Percentiles rank a stretch among this genome's conserved stretches.
Conservation (phyloP, 2,113 vertebrate species). For the Cynopterus brachyotis region DNA sequence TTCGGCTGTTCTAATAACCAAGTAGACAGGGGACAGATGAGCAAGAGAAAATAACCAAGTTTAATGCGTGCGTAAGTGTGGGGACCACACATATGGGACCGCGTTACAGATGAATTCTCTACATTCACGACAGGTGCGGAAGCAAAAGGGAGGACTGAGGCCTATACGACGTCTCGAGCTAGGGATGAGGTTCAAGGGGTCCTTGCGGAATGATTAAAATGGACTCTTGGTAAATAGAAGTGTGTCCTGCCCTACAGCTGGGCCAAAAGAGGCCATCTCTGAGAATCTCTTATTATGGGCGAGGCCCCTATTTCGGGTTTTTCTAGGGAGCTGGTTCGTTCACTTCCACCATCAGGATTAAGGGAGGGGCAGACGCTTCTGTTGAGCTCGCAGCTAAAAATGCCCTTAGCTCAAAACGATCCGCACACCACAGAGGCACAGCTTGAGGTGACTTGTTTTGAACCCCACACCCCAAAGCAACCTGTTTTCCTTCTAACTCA, state of each 20-base stretch:
- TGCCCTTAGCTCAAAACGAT: neutral
- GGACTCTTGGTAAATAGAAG: neutral
- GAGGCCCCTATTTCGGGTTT: neutral
- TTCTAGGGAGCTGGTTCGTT: neutral
- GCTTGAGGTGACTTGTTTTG: too few relatives aligned
- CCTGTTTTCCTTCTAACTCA: neutral
- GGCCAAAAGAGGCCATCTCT: neutral
- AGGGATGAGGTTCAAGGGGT: neutral
- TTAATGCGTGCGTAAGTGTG: neutral
- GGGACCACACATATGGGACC: neutral
- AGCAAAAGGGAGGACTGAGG: neutral
- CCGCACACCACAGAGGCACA: too few relatives aligned
- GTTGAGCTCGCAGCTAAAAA: neutral
- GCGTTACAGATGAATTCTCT: neutral
- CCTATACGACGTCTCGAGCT: neutral
- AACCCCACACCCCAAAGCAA: neutral
- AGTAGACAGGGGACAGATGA: neutral
- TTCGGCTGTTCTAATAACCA: neutral
- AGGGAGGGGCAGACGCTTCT: neutral
- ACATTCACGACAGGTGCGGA: neutral
- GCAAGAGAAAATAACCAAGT: neutral
- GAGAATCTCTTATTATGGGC: neutral
- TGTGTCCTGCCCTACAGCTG: neutral
- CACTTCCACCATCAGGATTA: too few relatives aligned
- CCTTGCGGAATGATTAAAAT: neutral